Conservation (phyloP, 2,888 invertebrate species). For the Pterostichus niger region DNA sequence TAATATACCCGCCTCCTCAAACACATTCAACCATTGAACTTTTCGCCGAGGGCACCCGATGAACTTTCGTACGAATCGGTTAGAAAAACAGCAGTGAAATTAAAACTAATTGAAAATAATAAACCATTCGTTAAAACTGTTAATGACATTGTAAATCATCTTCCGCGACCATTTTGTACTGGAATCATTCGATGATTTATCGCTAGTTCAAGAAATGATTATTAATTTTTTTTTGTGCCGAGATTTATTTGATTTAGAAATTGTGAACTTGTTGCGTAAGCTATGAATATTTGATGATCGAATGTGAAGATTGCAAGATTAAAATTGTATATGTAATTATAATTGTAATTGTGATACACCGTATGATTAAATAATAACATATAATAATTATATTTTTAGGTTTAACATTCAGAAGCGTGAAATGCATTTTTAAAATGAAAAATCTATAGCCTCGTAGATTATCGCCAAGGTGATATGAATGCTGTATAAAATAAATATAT, state of each 20-base stretch:
- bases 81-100: neutral
- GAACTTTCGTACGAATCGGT: neutral
- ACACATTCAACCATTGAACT: too few relatives aligned
- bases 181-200: neutral
- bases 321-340: neutral
- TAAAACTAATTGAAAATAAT: constrained; percentile 40
- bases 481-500: too few relatives aligned
- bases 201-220: neutral
- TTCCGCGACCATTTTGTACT: neutral
- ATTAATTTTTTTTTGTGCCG: neutral
- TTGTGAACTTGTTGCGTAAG: neutral
- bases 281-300: too few relatives aligned
- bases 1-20: too few relatives aligned
- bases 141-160: constrained; percentile 33
- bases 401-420: too few relatives aligned
- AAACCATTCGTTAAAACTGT: constrained; percentile 29
- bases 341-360: neutral
- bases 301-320: too few relatives aligned
- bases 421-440: too few relatives aligned
- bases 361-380: too few relatives aligned
- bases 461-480: too few relatives aligned
- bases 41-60: too few relatives aligned
- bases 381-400: too few relatives aligned
- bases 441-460: too few relatives aligned
- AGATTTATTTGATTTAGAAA: constrained; percentile 5